Percentiles rank a stretch among this genome's conserved stretches.
Conservation (phyloP, 35 echinoderm and acorn worm genomes). For the Amphiura filiformis region DNA sequence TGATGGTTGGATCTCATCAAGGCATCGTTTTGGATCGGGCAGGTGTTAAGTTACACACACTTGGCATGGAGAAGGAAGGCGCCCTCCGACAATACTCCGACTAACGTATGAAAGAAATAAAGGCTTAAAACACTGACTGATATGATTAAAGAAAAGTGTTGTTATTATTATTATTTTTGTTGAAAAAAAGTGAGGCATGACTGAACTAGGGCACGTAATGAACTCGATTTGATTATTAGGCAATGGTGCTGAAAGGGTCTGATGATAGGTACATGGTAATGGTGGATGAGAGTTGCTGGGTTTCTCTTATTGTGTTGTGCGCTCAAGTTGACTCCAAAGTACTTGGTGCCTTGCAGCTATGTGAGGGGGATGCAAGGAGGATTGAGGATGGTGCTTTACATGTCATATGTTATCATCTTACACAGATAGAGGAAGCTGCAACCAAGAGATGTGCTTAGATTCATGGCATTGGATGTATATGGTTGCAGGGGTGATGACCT, state of each 20-base stretch:
- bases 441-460: background rate
- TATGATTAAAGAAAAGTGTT: background rate
- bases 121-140: background rate
- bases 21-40: background rate
- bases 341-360: background rate
- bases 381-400: background rate
- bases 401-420: background rate
- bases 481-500: background rate
- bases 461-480: background rate
- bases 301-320: too few relatives aligned
- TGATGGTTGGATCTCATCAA: background rate
- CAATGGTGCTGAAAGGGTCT: background rate
- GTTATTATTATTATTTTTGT: background rate
- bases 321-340: background rate
- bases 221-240: constrained; percentile 7
- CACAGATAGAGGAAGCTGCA: background rate
- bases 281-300: background rate
- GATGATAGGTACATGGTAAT: background rate
- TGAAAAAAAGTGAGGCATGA: background rate
- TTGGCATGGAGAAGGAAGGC: too few relatives aligned
- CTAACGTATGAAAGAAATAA: background rate
- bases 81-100: too few relatives aligned
- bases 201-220: background rate
- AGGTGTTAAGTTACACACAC: background rate
- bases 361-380: background rate